A percentile compares a stretch with the other conserved stretches of the same genome.
phyloP scores from a whole-genome alignment of 2,888 invertebrate genomes.

The Chrysopilus asiliformis region DNA sequence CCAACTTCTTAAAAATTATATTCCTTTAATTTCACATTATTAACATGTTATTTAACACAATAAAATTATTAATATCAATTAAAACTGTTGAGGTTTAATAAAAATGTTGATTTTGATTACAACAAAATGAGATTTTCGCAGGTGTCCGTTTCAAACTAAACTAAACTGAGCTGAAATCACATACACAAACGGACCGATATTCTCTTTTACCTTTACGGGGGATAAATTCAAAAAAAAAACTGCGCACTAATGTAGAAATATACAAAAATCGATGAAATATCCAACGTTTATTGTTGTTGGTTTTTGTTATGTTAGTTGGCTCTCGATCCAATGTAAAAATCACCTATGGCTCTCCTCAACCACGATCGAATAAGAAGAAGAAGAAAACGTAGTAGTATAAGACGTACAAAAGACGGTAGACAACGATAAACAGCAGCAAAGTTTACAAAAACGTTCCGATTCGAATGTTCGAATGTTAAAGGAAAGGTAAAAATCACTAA shows the following conservation, averaged over 20 bases:
- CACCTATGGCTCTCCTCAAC: too few relatives aligned
- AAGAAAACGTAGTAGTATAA: slow-evolving; percentile 9
- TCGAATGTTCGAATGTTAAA: too few relatives aligned
- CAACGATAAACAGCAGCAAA: slow-evolving; percentile 9
- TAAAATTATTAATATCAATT: not conserved
- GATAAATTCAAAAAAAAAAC: not conserved
- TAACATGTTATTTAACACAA: too few relatives aligned
- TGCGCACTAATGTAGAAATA: not conserved
- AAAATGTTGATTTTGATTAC: not conserved
- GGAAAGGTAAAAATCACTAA: too few relatives aligned
- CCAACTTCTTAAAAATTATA: too few relatives aligned
- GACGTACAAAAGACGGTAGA: slow-evolving; percentile 11
- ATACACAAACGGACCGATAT: slow-evolving; percentile 5
- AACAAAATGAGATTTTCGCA: slow-evolving; percentile 10
- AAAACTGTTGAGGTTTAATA: not conserved
- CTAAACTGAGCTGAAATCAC: slow-evolving; percentile 8
- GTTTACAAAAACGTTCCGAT: too few relatives aligned
- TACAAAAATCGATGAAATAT: too few relatives aligned
- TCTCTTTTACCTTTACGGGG: not conserved
- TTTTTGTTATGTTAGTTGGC: too few relatives aligned
- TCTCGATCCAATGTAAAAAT: too few relatives aligned
- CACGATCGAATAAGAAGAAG: slow-evolving; percentile 13
- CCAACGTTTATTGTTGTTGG: too few relatives aligned
- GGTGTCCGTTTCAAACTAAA: slow-evolving; percentile 14
- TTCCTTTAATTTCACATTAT: too few relatives aligned